Evolutionary conservation across 2,888 invertebrate genomes (phyloP).

Genomic region (Abrostola tripartita): DNA sequence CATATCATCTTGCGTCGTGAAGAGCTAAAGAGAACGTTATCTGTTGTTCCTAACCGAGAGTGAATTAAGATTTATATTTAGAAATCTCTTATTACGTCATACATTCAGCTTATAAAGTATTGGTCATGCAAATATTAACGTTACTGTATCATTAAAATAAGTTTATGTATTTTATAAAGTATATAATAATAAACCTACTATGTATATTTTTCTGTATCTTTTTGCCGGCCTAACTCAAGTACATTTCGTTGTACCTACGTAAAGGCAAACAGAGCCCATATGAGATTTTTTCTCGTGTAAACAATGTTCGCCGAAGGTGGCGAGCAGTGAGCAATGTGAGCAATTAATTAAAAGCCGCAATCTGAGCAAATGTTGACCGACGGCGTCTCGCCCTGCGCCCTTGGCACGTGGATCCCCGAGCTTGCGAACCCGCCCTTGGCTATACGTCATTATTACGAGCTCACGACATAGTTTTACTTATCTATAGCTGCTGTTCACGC

Average conservation of each 20-base stretch:
- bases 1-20: conserved; percentile 59
- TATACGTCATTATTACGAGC: conserved; percentile 12
- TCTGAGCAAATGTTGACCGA: conserved; percentile 63
- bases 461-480: not conserved
- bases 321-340: conserved; percentile 59
- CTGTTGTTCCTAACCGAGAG: conserved; percentile 10
- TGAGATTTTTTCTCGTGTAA: conserved; percentile 38
- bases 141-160: not conserved
- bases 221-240: not conserved
- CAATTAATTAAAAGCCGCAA: conserved; percentile 69
- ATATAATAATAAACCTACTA: not conserved
- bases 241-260: not conserved
- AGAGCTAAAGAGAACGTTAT: conserved; percentile 31
- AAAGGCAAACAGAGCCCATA: conserved; percentile 17
- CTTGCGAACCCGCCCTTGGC: not conserved
- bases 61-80: conserved; percentile 15
- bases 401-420: conserved; percentile 28
- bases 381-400: conserved; percentile 36
- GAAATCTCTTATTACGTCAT: conserved; percentile 2
- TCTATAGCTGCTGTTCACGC: not conserved
- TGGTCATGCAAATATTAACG: not conserved
- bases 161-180: not conserved
- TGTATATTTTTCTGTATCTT: not conserved
- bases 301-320: conserved; percentile 41
- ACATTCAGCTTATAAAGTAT: not conserved